Base-by-base conservation (phyloP, 2,797 vertebrate species). In the Sebastes umbrosus region DNA sequence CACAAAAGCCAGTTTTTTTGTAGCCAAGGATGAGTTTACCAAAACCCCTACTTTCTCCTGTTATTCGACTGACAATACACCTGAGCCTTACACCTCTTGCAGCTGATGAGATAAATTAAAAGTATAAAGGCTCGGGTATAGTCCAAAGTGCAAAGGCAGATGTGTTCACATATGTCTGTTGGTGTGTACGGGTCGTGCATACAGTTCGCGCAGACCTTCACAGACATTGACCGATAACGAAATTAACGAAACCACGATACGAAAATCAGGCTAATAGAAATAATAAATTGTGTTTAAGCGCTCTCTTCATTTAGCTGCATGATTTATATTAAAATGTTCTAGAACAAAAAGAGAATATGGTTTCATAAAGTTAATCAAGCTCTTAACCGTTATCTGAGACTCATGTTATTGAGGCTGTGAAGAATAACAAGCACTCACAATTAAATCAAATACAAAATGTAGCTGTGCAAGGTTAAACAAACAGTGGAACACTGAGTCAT, bases 41-140 rank as follows among this genome's bases (percentile, higher is more conserved):
- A 39, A 39, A 0, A 39, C 39, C 0, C 13, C 39, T 0, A 39
- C 39, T 39, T 39, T 39, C 13, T 0, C 39, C 39, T 39, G 5
- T 39, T 39, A 39, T 39, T 39, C 5, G 5, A 39, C 39, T 39
- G 39, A 39, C 39, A 39, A 39, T 39, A 39, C 39, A 39, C 39
- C 39, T 39, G 39, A 39, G 0, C 13, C 39, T 39, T 46, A 27
- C 20, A 52, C 8, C 27, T 29, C 14, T 18, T 24, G 22, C 29
- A 52, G 43, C 0, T 12, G 29, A 63, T 60, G 25, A 9, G 18
- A 27, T 22, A 1, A 60, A 27, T 16, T 18, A 63, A 6, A 63
- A 36, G 60, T 46, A 43, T 43, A 43, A 43, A 43, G 39, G 39
- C 39, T 43, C 39, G 13, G 39, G 0, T 43, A 43, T 43, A 14